phyloP scores from a whole-genome alignment of 2,888 invertebrate species.

The Steromphala cineraria region DNA sequence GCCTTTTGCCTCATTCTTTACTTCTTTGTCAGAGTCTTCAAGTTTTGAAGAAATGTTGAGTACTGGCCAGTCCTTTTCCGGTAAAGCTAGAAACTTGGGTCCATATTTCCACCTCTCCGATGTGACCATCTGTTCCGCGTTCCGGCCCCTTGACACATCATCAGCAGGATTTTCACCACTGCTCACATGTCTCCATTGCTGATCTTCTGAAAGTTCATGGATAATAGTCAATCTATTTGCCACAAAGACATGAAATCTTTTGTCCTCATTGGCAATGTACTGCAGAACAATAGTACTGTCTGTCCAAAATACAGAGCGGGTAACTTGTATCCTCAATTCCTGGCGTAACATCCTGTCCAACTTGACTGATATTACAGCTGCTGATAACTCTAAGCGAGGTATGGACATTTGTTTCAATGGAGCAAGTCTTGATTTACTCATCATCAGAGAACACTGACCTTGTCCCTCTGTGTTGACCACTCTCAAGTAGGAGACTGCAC shows the following conservation, averaged over 20 bases:
- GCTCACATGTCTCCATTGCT: conserved; percentile 35
- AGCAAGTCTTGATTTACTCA: not conserved
- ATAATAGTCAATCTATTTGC: too few relatives aligned
- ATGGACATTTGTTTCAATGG: conserved; percentile 6
- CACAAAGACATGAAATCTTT: too few relatives aligned
- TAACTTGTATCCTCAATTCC: not conserved
- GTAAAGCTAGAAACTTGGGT: conserved; percentile 31
- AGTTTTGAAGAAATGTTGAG: not conserved
- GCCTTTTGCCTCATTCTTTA: not conserved
- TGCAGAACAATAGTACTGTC: conserved; percentile 21
- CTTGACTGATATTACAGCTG: not conserved
- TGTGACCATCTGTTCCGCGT: conserved; percentile 12
- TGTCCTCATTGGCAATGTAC: conserved; percentile 20
- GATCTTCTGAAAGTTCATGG: conserved; percentile 8
- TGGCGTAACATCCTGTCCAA: conserved; percentile 6
- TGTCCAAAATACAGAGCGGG: conserved; percentile 13
- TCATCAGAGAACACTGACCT: not conserved
- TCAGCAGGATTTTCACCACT: conserved; percentile 38
- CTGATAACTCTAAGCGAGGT: conserved; percentile 2
- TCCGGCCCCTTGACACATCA: conserved; percentile 32
- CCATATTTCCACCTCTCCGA: conserved; percentile 30
- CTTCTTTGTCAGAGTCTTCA: not conserved
- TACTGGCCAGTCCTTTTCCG: not conserved
- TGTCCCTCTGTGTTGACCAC: not conserved
- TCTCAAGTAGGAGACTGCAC: conserved; percentile 2